Percentiles rank a stretch among this genome's conserved stretches.
These are phyloP conservation scores for Batillaria attramentaria DNA, from an alignment of 1,140 invertebrate species.

Conservation along the genomic window DNA sequence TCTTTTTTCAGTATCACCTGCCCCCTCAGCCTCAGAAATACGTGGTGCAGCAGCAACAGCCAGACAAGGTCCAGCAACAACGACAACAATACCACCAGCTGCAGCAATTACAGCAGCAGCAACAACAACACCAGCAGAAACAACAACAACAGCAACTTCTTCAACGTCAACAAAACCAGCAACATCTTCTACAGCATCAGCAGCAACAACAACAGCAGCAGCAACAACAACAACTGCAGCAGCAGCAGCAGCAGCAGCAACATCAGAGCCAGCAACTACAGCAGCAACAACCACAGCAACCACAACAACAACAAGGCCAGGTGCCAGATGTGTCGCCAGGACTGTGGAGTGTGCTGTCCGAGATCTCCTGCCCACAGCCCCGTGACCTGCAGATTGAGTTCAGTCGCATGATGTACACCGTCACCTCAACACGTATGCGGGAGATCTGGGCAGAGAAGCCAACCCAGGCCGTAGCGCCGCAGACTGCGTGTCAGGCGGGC, in stretches of 20 bases:
- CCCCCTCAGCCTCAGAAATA: neutral
- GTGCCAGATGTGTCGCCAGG: conserved; percentile 23
- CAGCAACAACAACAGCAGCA: neutral
- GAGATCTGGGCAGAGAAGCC: conserved; percentile 22
- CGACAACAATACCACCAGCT: neutral
- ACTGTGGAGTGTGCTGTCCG: conserved; percentile 24
- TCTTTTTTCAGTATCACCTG: neutral
- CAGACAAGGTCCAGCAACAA: neutral
- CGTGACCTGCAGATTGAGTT: conserved; percentile 28
- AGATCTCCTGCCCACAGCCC: conserved; percentile 24
- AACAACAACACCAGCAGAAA: neutral
- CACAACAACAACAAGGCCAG: conserved; percentile 8
- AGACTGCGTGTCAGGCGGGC: neutral
- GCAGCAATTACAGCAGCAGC: neutral
- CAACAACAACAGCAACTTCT: conserved; percentile 8
- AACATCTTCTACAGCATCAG: neutral
- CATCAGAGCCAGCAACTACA: conserved; percentile 1
- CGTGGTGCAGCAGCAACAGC: conserved; percentile 5
- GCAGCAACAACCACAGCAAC: conserved; percentile 15
- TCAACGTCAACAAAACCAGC: neutral
- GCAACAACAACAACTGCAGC: neutral
- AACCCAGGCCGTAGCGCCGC: too few species aligned
- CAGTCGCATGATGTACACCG: conserved; percentile 25
- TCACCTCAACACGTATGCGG: conserved; percentile 28
- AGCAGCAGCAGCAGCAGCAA: conserved; percentile 12